These are phyloP conservation scores for Morpho achilles DNA, from an alignment of 2,888 invertebrate species.

Conservation along the genomic window DNA sequence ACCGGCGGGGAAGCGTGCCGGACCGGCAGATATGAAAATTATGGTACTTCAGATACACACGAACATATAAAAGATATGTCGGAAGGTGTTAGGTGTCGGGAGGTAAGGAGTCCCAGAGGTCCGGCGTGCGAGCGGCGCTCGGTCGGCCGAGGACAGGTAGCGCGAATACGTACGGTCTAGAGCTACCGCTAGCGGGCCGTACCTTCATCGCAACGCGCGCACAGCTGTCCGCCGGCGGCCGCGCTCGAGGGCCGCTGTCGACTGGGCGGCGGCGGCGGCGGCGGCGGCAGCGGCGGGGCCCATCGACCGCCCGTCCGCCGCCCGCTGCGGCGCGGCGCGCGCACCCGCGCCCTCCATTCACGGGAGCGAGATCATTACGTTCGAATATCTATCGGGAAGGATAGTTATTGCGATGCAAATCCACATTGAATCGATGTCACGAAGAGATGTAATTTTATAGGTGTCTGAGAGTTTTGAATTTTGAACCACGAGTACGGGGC, in stretches of 20 bases:
- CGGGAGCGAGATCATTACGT: slow-evolving; percentile 7
- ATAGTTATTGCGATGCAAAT: too few relatives aligned
- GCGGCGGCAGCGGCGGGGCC: slow-evolving; percentile 33
- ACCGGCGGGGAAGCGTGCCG: too few relatives aligned
- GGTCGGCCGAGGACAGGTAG: not conserved
- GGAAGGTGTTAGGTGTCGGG: too few relatives aligned
- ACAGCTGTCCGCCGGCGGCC: slow-evolving; percentile 24
- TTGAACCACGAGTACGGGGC: too few relatives aligned
- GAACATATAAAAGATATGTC: too few relatives aligned
- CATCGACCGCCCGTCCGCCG: slow-evolving; percentile 23
- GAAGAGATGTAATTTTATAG: too few relatives aligned
- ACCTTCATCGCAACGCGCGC: slow-evolving; percentile 72
- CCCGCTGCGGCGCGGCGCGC: slow-evolving; percentile 40
- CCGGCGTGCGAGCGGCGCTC: too few relatives aligned
- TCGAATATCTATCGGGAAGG: not conserved
- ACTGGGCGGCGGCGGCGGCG: slow-evolving; percentile 34
- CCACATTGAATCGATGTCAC: too few relatives aligned
- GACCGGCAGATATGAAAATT: too few relatives aligned
- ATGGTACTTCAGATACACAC: too few relatives aligned
- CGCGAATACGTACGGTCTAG: not conserved
- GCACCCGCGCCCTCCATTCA: slow-evolving; percentile 22
- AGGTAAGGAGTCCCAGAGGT: too few relatives aligned
- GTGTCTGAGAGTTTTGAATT: too few relatives aligned
- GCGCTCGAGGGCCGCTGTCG: slow-evolving; percentile 34
- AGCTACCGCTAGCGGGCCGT: slow-evolving; percentile 45